Base-by-base conservation (phyloP, 30 jellyfish, hydroid and myxozoan genomes). In the Aurelia aurita region DNA sequence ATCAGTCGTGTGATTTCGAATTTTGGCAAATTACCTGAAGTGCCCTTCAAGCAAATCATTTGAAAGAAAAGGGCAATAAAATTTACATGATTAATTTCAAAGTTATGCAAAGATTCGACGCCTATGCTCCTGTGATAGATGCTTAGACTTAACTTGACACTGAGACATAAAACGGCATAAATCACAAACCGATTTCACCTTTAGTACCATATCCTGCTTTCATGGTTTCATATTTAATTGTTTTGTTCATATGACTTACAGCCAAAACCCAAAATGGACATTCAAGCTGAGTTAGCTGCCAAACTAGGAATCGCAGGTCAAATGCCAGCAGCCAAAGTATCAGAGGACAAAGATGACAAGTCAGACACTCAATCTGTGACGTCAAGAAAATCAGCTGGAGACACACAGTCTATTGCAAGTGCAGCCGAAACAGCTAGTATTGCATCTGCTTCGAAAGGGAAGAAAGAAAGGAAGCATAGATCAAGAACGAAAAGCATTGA, bases 231-330 rank as follows among this genome's bases (percentile, higher is more conserved):
- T n/a, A n/a, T n/a, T n/a, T n/a, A n/a, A n/a, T n/a, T n/a, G n/a
- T n/a, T n/a, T n/a, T n/a, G n/a, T 27, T 28, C 6, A 20, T 55
- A 57, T 44, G 12, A 2, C 45, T 44, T 29, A 6, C 79, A 88
- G 97, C 85, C 89, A 35, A 72, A 69, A 72, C 78, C 96, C 23
- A 87, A 90, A 91, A 49, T 23, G 28, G 93, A 74, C 71, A 70
- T 95, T 23, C 99, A 95, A 77, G 89, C 97, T 11, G 99, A 95
- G 55, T 76, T 95, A 26, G 98, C 98, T 1, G 87, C 99, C 19
- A 95, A 95, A 55, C 87, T 95, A 18, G 98, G 99, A 15, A 34
- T 89, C 19, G 88, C 49, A 57, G 79, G 78, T 20, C 74, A 69
- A 53, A 44, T 28, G 14, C 65, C 93, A 34, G 54, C 77, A 32